A percentile compares a stretch with the other conserved stretches of the same genome.
Conservation (phyloP, 2,797 vertebrate genomes). For the Protonibea diacanthus region DNA sequence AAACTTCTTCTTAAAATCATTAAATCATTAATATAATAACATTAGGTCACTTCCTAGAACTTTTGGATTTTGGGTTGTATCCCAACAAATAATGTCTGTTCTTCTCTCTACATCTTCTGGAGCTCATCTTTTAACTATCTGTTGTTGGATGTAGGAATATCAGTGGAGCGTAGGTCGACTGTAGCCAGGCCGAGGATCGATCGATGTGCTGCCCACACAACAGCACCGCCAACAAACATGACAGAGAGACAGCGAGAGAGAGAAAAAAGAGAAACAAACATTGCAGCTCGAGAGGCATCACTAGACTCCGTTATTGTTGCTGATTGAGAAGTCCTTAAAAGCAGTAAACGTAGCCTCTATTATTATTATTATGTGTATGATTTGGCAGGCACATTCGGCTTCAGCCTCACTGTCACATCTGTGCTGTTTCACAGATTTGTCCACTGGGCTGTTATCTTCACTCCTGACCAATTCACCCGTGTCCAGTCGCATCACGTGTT, state of each 20-base stretch:
- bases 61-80: background rate
- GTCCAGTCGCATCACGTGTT: constrained; percentile 27
- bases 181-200: constrained; percentile 46
- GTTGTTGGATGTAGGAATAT: constrained; percentile 46
- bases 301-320: background rate
- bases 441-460: background rate
- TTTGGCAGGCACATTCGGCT: background rate
- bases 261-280: constrained; percentile 12
- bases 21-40: background rate
- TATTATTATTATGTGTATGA: no score
- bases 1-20: constrained; percentile 9
- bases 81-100: background rate
- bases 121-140: constrained; percentile 36
- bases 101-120: constrained; percentile 19
- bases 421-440: constrained; percentile 24
- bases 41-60: background rate
- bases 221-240: constrained; percentile 31
- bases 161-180: constrained; percentile 55
- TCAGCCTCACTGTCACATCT: constrained; percentile 19
- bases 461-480: background rate
- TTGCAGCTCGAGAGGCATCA: background rate
- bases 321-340: constrained; percentile 14
- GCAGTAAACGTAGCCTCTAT: background rate
- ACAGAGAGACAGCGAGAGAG: constrained; percentile 15
- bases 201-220: constrained; percentile 64